A percentile compares a stretch with the other conserved stretches of the same genome.
Evolutionary conservation across 1,140 invertebrate species (phyloP).

Genomic region (Chymomyza costata): DNA sequence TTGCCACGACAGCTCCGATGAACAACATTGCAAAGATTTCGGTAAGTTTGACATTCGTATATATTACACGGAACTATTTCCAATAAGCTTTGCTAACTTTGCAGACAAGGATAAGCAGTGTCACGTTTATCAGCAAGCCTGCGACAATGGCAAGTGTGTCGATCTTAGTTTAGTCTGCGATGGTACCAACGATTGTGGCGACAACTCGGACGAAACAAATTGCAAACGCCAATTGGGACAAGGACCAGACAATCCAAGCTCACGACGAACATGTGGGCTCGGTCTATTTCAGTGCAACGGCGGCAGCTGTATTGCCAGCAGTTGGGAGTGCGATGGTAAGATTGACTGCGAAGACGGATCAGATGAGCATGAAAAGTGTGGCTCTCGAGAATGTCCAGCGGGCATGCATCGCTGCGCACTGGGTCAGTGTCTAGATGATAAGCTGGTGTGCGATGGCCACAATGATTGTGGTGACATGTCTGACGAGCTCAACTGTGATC

Average conservation of each 20-base stretch:
- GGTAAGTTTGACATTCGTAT: slow-evolving; percentile 38
- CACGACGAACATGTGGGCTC: slow-evolving; percentile 37
- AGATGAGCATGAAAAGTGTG: slow-evolving; percentile 82
- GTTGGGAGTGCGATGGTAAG: slow-evolving; percentile 85
- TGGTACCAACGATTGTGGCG: slow-evolving; percentile 79
- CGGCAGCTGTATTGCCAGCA: slow-evolving; percentile 82
- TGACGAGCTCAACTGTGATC: slow-evolving; percentile 76
- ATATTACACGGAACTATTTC: neutral
- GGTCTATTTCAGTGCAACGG: slow-evolving; percentile 77
- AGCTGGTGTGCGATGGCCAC: slow-evolving; percentile 76
- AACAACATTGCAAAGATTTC: slow-evolving; percentile 78
- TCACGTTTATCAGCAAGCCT: slow-evolving; percentile 83
- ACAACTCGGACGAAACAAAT: slow-evolving; percentile 81
- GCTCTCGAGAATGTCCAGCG: slow-evolving; percentile 54
- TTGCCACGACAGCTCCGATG: slow-evolving; percentile 86
- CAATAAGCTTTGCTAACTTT: neutral
- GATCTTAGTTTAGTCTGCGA: slow-evolving; percentile 80
- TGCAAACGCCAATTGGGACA: slow-evolving; percentile 76
- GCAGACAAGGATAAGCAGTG: slow-evolving; percentile 73
- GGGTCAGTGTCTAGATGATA: slow-evolving; percentile 75
- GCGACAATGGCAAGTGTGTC: slow-evolving; percentile 89
- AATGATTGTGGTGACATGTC: slow-evolving; percentile 78
- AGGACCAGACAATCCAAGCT: too few relatives aligned
- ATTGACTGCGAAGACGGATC: slow-evolving; percentile 83
- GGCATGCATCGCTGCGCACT: slow-evolving; percentile 76